Base-by-base conservation (phyloP, 2,797 vertebrate genomes). In the Pogoniulus pusillus region DNA sequence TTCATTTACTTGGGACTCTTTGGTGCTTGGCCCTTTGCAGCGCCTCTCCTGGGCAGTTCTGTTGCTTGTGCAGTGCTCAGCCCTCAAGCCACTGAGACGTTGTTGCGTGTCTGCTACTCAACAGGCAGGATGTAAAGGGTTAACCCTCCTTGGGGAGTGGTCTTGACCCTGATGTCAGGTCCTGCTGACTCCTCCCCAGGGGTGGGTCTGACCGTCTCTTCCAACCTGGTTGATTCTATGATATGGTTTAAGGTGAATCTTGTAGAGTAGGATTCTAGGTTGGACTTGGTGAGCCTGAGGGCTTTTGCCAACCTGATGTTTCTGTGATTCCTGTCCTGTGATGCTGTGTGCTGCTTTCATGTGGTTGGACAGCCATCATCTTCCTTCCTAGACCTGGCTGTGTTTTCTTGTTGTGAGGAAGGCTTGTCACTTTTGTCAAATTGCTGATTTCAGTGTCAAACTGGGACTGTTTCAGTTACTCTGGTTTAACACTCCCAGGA, bases 101-200 rank as follows among this genome's bases (percentile, higher is more conserved):
- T n/a, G 14, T 9, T 43, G 14, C 0, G 0, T 34, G n/a, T 2
- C 0, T n/a, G 10, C 32, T 35, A 6, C 53, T 75, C 6, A 2
- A 2, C 14, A 41, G 41, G 19, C 45, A 68, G 51, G 15, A 26
- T n/a, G n/a, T n/a, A n/a, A n/a, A n/a, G n/a, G n/a, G n/a, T n/a
- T n/a, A n/a, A n/a, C n/a, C n/a, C n/a, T n/a, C n/a, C n/a, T n/a
- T n/a, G n/a, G n/a, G n/a, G n/a, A n/a, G n/a, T n/a, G n/a, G n/a
- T n/a, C n/a, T n/a, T n/a, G n/a, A n/a, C n/a, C n/a, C n/a, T n/a
- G n/a, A n/a, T n/a, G n/a, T n/a, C n/a, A n/a, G n/a, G n/a, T n/a
- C n/a, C n/a, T n/a, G n/a, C n/a, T n/a, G n/a, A n/a, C n/a, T n/a
- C n/a, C n/a, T n/a, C n/a, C n/a, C n/a, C n/a, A n/a, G n/a, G n/a